Evolutionary conservation across 2,797 vertebrate species (phyloP), one percentile per base, ranked within the genome.

Genomic region (Rhinogobio ventralis): DNA sequence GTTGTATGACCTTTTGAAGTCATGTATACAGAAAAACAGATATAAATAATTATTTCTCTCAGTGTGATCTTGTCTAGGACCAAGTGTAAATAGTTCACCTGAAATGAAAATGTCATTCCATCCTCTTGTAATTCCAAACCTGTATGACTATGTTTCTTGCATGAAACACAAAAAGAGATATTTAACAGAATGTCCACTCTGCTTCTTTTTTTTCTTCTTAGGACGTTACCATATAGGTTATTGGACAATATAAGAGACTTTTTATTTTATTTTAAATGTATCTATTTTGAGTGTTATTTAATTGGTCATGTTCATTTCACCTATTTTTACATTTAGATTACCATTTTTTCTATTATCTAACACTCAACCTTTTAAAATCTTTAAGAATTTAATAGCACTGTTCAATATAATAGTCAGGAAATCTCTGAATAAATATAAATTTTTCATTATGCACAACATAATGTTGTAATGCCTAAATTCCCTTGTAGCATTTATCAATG

Each of bases 1-100:
- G 20, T n/a, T 74, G 46, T 42, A 77, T 45, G 7, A 20, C 17
- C 17, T 78, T 71, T 78, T 77, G 23, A 7, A 57, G 73, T 74
- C 19, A 23, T 7, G 36, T 62, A 11, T 42, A 8, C 9, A 4
- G 39, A 45, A 49, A 76, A 17, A 3, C 10, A 13, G 33, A 17
- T 25, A 39, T 57, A n/a, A n/a, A 25, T 25, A 42, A n/a, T 45
- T 2, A 13, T 15, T 62, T 62, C 5, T 45, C 15, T 14, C 1
- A 39, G 8, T 25, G 4, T 62, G 36, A 13, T 36, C 2, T 36
- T n/a, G 46, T 20, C 17, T 13, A 23, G 25, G 17, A 33, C 30
- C 17, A 33, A 33, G 62, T 67, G 64, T 67, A 67, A 39, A 67
- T 67, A 36, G 17, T 67, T 67, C 19, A 36, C 33, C 15, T 39